Conservation (phyloP, 2,113 vertebrate genomes). For the Leptobrachium ailaonicum region DNA sequence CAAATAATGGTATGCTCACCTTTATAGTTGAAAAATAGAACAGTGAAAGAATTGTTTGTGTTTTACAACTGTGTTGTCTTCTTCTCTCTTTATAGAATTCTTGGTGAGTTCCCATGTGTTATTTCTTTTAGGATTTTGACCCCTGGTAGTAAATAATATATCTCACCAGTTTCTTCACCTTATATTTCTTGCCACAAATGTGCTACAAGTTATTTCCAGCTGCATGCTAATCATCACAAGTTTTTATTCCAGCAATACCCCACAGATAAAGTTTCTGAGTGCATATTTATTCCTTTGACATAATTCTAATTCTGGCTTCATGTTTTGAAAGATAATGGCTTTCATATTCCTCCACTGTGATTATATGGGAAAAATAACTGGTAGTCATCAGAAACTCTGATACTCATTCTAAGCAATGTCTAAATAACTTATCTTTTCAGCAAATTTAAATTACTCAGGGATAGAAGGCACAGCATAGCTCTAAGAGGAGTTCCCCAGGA, state of each 20-base stretch:
- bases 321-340: slow-evolving; percentile 19
- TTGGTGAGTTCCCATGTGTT: too few relatives aligned
- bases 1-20: too few relatives aligned
- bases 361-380: not conserved
- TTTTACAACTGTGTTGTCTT: too few relatives aligned
- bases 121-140: too few relatives aligned
- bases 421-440: slow-evolving; percentile 17
- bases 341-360: slow-evolving; percentile 1
- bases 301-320: slow-evolving; percentile 28
- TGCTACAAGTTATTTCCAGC: slow-evolving; percentile 40
- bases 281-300: slow-evolving; percentile 27
- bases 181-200: slow-evolving; percentile 7
- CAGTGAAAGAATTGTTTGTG: too few relatives aligned
- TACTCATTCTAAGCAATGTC: slow-evolving; percentile 1
- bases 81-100: too few relatives aligned
- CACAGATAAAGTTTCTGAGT: slow-evolving; percentile 16
- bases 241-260: slow-evolving; percentile 34
- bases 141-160: too few relatives aligned
- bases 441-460: slow-evolving; percentile 9
- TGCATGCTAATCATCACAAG: slow-evolving; percentile 20
- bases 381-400: not conserved
- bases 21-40: too few relatives aligned
- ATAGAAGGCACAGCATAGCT: slow-evolving; percentile 2
- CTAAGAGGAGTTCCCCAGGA: slow-evolving; percentile 9
- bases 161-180: too few relatives aligned